Evolutionary conservation across 2,113 vertebrate genomes (phyloP).

Genomic region (Patagioenas fasciata): DNA sequence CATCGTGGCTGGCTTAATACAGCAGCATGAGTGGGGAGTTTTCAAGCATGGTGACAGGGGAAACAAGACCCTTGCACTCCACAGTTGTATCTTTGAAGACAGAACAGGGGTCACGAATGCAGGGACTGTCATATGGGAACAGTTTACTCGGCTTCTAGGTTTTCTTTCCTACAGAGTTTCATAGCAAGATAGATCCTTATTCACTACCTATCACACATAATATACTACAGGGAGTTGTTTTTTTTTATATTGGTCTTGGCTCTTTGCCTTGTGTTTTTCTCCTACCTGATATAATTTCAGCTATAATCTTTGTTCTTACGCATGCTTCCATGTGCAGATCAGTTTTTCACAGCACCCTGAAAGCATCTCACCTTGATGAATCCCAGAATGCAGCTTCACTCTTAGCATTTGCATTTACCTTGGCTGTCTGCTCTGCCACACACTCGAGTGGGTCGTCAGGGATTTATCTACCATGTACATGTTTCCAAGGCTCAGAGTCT

Average conservation of each 20-base stretch:
- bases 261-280: neutral
- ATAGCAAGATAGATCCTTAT: neutral
- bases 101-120: neutral
- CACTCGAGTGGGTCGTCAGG: accelerated
- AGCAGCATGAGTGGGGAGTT: neutral
- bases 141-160: neutral
- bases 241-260: neutral
- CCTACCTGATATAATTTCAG: neutral
- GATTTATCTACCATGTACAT: neutral
- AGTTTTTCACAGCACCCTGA: neutral
- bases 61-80: neutral
- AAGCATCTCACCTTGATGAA: neutral
- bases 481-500: neutral
- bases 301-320: neutral
- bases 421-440: neutral
- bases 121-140: neutral
- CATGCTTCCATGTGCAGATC: accelerated
- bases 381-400: neutral
- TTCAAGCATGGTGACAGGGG: neutral
- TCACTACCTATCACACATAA: neutral
- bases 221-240: neutral
- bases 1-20: neutral
- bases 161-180: neutral
- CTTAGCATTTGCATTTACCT: neutral
- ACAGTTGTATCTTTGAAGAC: neutral